Evolutionary conservation across 2,888 invertebrate genomes (phyloP), one percentile per base, ranked within the genome.

Genomic region (Bhutanitis thaidina): DNA sequence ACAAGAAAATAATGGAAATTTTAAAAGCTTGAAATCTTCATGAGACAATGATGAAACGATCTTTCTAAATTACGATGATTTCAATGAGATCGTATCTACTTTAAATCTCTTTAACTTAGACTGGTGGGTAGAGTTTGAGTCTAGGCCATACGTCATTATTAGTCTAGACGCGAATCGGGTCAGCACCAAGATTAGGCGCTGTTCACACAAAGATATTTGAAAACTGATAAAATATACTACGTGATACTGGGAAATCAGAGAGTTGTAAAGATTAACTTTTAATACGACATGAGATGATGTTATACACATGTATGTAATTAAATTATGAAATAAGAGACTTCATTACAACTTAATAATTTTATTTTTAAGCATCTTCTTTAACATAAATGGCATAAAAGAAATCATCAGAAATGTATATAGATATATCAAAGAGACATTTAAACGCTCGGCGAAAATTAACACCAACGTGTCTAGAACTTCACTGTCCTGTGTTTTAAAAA

Each of bases 141-240:
- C 71, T 80, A 82, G 83, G 77, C 74, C 72, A 74, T 76, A 85
- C 82, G 81, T 82, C 81, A 80, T 77, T 78, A 77, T 77, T 77
- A 78, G 77, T 71, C 81, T 74, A 80, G 77, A 69, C 71, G 58
- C 65, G 67, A 83, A 74, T 69, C 75, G 68, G 83, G 83, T 84
- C 82, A 83, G 68, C 72, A 61, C 72, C 62, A 60, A 83, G 80
- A 83, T 85, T 83, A 85, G 71, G 66, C 66, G 56, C 53, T 76
- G 65, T 71, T 68, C 69, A 79, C 71, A 78, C 69, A 73, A 55
- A 66, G 68, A 69, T 68, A 68, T 74, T 69, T 71, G 64, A 69
- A 40, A 44, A 51, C 60, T 57, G 61, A 64, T 66, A 65, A 65
- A 63, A 59, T 58, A 57, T 62, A 74, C 68, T 74, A 71, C 69